Base-by-base conservation (phyloP, 2,797 vertebrate species). In the Poecilia gillii region DNA sequence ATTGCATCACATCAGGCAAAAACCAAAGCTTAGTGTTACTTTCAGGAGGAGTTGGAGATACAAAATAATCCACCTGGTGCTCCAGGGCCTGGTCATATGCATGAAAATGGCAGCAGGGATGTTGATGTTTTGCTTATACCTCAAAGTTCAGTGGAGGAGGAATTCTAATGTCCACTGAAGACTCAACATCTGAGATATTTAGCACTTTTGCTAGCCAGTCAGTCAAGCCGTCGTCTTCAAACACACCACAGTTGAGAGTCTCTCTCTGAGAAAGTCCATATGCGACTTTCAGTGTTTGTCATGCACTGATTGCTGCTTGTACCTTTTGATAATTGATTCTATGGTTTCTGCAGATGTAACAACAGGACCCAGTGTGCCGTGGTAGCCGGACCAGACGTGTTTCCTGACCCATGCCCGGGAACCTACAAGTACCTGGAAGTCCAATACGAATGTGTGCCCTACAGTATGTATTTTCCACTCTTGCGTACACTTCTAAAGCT, bases 381-480 rank as follows among this genome's bases (percentile, higher is more conserved):
- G 5, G 97, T 99, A 7, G 98, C 98, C 0, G 98, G 98, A 86
- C 98, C 98, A 0, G 98, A 99, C 39, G 98, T 98, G 12, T 99
- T 99, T 93, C 98, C 98, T 53, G 98, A 99, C 90, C 98, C 98
- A 0, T 99, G 98, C 89, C 98, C 98, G 0, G 98, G 98, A 85
- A 99, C 98, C 0, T 99, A 99, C 92, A 99, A 99, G 89, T 99
- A 99, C 90, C 96, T 99, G 87, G 98, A 99, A 94, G 98, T 99
- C 88, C 98, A 99, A 87, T 99, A 99, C 14, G 98, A 99, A 94
- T 99, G 98, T 87, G 98, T 99, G 36, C 98, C 98, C 78, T 99
- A 99, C 95, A 99, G 98, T 99, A 98, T 79, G 98, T 99, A 97
- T 81, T 75, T 81, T 80, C 81, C 84, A 33, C 14, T 84, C 75